A percentile compares a stretch with the other conserved stretches of the same genome.
These are phyloP conservation scores for Drosophila pseudotakahashii DNA, from an alignment of 2,888 invertebrate species.

Conservation along the genomic window DNA sequence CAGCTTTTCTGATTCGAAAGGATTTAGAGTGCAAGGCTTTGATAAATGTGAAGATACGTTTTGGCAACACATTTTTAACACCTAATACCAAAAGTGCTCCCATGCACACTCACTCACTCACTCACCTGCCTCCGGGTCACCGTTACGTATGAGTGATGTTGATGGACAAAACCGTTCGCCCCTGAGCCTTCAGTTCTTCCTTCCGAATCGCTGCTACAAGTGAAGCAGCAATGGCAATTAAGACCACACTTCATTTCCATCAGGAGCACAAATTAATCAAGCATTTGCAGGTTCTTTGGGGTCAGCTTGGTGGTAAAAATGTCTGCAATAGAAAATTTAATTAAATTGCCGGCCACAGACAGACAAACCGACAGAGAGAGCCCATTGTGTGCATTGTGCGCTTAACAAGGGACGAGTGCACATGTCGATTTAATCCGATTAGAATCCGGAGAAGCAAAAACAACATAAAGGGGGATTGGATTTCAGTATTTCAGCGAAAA, in stretches of 20 bases:
- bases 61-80: background rate
- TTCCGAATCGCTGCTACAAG: too few relatives aligned
- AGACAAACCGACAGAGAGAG: background rate
- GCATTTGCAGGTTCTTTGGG: background rate
- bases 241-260: conserved; percentile 6
- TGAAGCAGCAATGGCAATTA: background rate
- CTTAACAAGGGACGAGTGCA: conserved; percentile 5
- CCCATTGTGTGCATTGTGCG: conserved; percentile 13
- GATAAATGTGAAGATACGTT: background rate
- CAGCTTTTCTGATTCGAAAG: background rate
- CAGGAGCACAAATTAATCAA: conserved; percentile 1
- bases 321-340: conserved; percentile 20
- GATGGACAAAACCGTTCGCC: background rate
- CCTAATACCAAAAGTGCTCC: background rate
- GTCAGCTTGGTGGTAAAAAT: background rate
- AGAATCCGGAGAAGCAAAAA: conserved; percentile 3
- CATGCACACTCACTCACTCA: too few relatives aligned
- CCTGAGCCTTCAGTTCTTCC: background rate
- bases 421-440: conserved; percentile 27
- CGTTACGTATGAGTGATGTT: conserved; percentile 6
- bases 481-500: too few relatives aligned
- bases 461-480: background rate
- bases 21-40: background rate
- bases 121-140: background rate
- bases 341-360: conserved; percentile 11